Percentiles rank a stretch among this genome's conserved stretches.
Conservation (phyloP, 2,888 invertebrate species). For the Stenurella melanura region DNA sequence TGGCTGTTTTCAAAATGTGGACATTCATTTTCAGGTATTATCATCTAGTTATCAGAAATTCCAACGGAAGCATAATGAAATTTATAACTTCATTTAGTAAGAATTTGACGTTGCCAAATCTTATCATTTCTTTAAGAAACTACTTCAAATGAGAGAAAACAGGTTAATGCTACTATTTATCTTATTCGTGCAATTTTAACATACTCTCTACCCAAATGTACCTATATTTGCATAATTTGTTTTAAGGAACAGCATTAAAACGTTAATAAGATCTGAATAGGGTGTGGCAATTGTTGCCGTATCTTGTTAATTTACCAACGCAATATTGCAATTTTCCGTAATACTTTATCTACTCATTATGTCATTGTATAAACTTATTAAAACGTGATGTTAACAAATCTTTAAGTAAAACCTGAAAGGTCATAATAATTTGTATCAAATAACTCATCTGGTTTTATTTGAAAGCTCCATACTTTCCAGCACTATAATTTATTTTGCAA, state of each 20-base stretch:
- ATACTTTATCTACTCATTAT: slow-evolving; percentile 40
- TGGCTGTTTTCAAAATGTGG: no score
- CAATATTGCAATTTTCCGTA: neutral
- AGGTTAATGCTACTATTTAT: no score
- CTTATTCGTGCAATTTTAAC: no score
- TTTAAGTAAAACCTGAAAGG: slow-evolving; percentile 48
- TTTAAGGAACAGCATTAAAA: neutral
- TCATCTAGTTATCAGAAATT: no score
- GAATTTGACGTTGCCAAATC: no score
- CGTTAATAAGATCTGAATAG: neutral
- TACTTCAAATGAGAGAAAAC: no score
- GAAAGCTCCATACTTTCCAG: slow-evolving; percentile 1
- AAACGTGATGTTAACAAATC: slow-evolving; percentile 52
- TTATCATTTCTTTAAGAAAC: no score
- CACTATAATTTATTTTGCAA: slow-evolving; percentile 16
- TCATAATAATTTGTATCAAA: slow-evolving; percentile 38
- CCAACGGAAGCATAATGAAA: no score
- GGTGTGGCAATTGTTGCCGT: neutral
- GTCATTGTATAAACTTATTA: slow-evolving; percentile 50
- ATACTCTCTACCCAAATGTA: no score
- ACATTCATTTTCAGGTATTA: no score
- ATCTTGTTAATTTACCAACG: neutral
- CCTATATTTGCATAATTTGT: no score
- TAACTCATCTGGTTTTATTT: slow-evolving; percentile 16
- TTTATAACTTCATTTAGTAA: no score